Percentiles rank a stretch among this genome's conserved stretches.
phyloP scores from a whole-genome alignment of 2,888 invertebrate species.

The Apamea sordens region DNA sequence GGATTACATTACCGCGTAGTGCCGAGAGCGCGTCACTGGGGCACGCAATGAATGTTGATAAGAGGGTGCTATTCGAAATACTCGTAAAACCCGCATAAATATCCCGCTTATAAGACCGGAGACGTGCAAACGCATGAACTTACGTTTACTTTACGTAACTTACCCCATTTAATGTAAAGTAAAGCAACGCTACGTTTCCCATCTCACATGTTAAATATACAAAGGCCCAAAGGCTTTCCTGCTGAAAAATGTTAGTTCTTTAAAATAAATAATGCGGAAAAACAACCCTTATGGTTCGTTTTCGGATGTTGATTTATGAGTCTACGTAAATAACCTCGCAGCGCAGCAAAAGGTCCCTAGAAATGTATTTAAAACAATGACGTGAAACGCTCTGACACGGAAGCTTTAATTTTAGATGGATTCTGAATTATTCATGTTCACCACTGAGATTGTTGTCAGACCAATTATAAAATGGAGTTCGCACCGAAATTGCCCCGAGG shows the following conservation, averaged over 20 bases:
- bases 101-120: conserved; percentile 61
- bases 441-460: conserved; percentile 36
- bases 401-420: conserved; percentile 54
- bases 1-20: conserved; percentile 38
- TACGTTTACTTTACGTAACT: conserved; percentile 43
- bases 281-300: conserved; percentile 38
- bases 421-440: conserved; percentile 44
- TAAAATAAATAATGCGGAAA: conserved; percentile 48
- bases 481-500: conserved; percentile 23
- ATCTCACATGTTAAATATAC: conserved; percentile 46
- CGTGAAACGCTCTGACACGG: conserved; percentile 32
- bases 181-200: conserved; percentile 40
- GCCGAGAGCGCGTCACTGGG: conserved; percentile 59
- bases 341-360: conserved; percentile 19
- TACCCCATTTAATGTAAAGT: conserved; percentile 44
- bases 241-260: conserved; percentile 50
- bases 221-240: conserved; percentile 16
- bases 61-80: conserved; percentile 65
- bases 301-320: conserved; percentile 52
- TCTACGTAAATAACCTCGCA: conserved; percentile 42
- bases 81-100: conserved; percentile 72
- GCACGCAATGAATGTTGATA: conserved; percentile 67
- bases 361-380: conserved; percentile 56
- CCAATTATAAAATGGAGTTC: conserved; percentile 32
- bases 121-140: conserved; percentile 53